Base-by-base conservation (phyloP, 1,140 invertebrate species). In the Centruroides sculpturatus region DNA sequence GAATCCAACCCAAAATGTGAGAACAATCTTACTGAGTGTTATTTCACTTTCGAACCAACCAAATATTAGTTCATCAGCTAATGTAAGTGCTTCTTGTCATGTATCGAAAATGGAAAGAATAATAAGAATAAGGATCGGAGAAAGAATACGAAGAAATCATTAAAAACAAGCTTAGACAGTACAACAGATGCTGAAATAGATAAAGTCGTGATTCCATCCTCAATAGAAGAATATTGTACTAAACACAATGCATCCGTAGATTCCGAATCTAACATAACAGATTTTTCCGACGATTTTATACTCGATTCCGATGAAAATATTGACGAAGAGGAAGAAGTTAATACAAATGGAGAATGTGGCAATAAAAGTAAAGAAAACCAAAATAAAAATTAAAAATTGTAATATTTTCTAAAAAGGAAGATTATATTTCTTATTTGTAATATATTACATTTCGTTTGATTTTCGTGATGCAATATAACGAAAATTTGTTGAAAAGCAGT, bases 61-160 rank as follows among this genome's bases (percentile, higher is more conserved):
- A 54, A 99, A 99, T 78, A 99, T 95, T 67, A 98, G 86, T 75
- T 98, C 94, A 71, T 96, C 97, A 48, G 97, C 97, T 59, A 99
- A 99, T 76, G 96, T 99, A n/a, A 96, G 99, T 79, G 96, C 97
- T 35, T 98, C 93, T n/a, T 55, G 94, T 99, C 36, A 98, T 98
- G 93, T 99, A 97, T 75, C 83, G 96, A 71, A 86, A 93, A 74
- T 99, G 93, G 92, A 89, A 91, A 69, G 96, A 98, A 71, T 95
- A 95, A 80, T 93, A 91, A 69, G 96, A 98, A 71, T 95, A 95
- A 80, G 93, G 93, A 65, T 87, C 87, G 75, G 94, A 99, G 77
- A 96, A 97, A 77, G 95, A 99, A 78, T 99, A 99, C 79, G 94
- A 97, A 78, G 98, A 95, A 79, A 98, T 98, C 68, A 97, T 99